phyloP scores from a whole-genome alignment of 2,888 invertebrate genomes.

The Chrysina gloriosa region DNA sequence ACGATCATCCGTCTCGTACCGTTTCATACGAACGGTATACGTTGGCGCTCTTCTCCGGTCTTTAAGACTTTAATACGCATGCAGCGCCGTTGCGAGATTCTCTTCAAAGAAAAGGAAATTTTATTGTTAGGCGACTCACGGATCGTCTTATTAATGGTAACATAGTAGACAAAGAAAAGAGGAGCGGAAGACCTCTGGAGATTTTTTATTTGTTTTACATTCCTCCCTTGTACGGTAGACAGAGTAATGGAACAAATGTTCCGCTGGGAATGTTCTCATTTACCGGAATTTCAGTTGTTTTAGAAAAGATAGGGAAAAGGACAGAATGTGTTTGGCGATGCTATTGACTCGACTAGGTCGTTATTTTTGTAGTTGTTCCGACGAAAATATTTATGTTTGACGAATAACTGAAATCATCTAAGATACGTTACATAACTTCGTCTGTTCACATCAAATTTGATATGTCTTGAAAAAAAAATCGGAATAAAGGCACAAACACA shows the following conservation, averaged over 20 bases:
- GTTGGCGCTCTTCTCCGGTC: not conserved
- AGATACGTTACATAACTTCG: too few relatives aligned
- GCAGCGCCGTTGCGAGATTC: conserved; percentile 10
- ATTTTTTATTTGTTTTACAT: conserved; percentile 55
- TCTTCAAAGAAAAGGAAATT: conserved; percentile 15
- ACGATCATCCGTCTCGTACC: not conserved
- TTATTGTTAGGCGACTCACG: conserved; percentile 29
- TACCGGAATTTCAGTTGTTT: conserved; percentile 53
- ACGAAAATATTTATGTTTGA: too few relatives aligned
- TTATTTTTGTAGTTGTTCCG: not conserved
- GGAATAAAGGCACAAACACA: too few relatives aligned
- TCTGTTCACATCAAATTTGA: too few relatives aligned
- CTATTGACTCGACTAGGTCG: not conserved
- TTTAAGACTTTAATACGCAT: conserved; percentile 18
- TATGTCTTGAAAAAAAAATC: too few relatives aligned
- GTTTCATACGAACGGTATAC: not conserved
- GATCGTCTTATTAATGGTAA: conserved; percentile 31
- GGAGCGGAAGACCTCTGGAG: conserved; percentile 21
- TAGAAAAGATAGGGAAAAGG: not conserved
- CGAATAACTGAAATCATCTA: too few relatives aligned
- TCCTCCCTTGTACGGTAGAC: conserved; percentile 52
- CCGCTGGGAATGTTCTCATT: conserved; percentile 57
- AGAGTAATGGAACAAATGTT: conserved; percentile 56
- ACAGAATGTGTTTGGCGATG: conserved; percentile 4
- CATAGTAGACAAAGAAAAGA: conserved; percentile 12